Evolutionary conservation across 2,797 vertebrate genomes (phyloP).

Genomic region (Tympanoctomys barrerae): DNA sequence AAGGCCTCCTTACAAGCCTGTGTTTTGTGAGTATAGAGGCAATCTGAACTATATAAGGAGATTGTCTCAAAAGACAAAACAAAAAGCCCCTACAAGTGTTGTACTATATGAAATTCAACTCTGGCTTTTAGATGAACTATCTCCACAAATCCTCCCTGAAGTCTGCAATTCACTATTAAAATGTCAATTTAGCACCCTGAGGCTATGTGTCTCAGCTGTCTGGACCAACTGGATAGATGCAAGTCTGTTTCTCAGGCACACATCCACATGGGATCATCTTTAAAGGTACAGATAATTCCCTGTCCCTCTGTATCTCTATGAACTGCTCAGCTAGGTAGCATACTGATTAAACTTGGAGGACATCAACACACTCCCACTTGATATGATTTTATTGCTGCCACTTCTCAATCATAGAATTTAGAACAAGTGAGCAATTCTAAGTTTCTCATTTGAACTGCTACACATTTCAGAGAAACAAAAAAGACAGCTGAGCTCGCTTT

Average conservation of each 20-base stretch:
- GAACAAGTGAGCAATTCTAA: slow-evolving; percentile 51
- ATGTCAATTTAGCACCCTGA: not conserved
- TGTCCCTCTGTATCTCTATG: slow-evolving; percentile 7
- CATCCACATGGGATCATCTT: not conserved
- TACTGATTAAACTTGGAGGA: slow-evolving; percentile 49
- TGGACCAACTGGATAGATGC: not conserved
- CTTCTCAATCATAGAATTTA: slow-evolving; percentile 26
- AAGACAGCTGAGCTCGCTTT: slow-evolving; percentile 41
- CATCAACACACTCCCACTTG: slow-evolving; percentile 17
- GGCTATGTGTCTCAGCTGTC: slow-evolving; percentile 21
- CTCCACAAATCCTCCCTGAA: not conserved
- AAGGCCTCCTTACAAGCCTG: not conserved
- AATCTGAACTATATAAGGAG: not conserved
- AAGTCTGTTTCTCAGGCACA: slow-evolving; percentile 18
- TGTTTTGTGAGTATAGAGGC: not conserved
- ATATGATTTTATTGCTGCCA: not conserved
- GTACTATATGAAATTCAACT: not conserved
- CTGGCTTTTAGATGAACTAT: slow-evolving; percentile 25
- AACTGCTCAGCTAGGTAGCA: not conserved
- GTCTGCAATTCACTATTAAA: slow-evolving; percentile 10
- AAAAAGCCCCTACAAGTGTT: not conserved
- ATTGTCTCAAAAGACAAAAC: not conserved
- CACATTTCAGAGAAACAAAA: slow-evolving; percentile 40
- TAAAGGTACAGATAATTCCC: slow-evolving; percentile 14
- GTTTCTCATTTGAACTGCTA: slow-evolving; percentile 52